These are phyloP conservation scores for Rhysida immarginata DNA, from an alignment of 1,140 invertebrate species.

Conservation along the genomic window DNA sequence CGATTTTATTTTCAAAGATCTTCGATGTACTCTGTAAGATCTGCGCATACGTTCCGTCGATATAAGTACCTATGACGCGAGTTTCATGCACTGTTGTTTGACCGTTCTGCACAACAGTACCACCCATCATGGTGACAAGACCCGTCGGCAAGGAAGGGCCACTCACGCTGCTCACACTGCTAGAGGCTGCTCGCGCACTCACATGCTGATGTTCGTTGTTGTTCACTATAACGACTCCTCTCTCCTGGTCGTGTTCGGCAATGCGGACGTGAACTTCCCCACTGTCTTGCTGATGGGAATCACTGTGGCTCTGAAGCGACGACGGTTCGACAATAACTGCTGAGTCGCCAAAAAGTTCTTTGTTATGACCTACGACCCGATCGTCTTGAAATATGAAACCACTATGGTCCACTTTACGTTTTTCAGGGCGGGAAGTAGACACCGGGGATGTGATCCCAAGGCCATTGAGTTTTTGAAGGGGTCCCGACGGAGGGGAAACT, in stretches of 20 bases:
- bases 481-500: no score
- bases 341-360: no score
- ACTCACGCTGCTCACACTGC: neutral
- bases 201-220: neutral
- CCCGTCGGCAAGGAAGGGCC: slow-evolving; percentile 1
- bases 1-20: slow-evolving; percentile 26
- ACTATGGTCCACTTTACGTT: no score
- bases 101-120: slow-evolving; percentile 65
- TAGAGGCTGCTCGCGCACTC: neutral
- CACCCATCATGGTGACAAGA: slow-evolving; percentile 62
- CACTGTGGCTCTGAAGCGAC: neutral
- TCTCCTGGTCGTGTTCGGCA: neutral
- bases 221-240: neutral
- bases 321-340: neutral
- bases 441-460: no score
- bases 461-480: no score
- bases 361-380: no score
- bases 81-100: slow-evolving; percentile 70
- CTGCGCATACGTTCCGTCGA: slow-evolving; percentile 66
- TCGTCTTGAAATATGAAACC: no score
- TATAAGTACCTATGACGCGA: slow-evolving; percentile 70
- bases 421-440: no score
- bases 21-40: slow-evolving; percentile 54
- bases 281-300: neutral
- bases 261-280: neutral